Evolutionary conservation across 2,888 invertebrate species (phyloP), one percentile per base, ranked within the genome.

Genomic region (Ophion slaviceki): DNA sequence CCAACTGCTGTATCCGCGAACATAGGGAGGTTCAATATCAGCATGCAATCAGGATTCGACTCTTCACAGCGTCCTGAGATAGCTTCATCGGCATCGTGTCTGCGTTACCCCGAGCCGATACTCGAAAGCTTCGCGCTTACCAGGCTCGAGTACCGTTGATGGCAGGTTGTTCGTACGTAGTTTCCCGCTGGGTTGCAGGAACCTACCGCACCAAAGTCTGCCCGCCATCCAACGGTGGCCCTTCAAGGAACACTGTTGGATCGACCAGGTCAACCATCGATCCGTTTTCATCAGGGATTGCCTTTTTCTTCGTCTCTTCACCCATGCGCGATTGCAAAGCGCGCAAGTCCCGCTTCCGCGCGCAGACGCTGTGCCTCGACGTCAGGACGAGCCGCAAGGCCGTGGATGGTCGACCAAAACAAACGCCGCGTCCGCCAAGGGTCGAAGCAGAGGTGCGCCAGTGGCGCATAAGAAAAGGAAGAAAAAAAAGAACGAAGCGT

Each of bases 321-420:
- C 57, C 66, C 77, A 66, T 89, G 89, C 89, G 89, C 88, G 24
- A n/a, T 70, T 45, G 62, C 24, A 28, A 8, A 57, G 72, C 24
- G 45, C 70, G 62, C 77, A 80, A 68, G 40, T 71, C 28, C n/a
- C 75, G 68, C 80, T 76, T 71, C 24, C 71, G 81, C 84, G 78
- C 87, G 77, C 66, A 45, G 47, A n/a, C 5, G 20, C 66, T 28
- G 62, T 67, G 57, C 76, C 59, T 61, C 47, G 67, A 53, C 53
- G 47, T 68, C 76, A 82, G 82, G 85, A 85, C 76, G 45, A 80
- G 47, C 72, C 77, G 80, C 70, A 72, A 82, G 74, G 80, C 86
- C 76, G 72, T 78, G 75, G 66, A 59, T 36, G 84, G 82, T 87
- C 77, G 88, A 87, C 84, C 88, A 90, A 89, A 88, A 89, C 89